Percentiles rank a stretch among this genome's conserved stretches.
Conservation (phyloP, 2,888 invertebrate species). For the Synergus umbraculus region DNA sequence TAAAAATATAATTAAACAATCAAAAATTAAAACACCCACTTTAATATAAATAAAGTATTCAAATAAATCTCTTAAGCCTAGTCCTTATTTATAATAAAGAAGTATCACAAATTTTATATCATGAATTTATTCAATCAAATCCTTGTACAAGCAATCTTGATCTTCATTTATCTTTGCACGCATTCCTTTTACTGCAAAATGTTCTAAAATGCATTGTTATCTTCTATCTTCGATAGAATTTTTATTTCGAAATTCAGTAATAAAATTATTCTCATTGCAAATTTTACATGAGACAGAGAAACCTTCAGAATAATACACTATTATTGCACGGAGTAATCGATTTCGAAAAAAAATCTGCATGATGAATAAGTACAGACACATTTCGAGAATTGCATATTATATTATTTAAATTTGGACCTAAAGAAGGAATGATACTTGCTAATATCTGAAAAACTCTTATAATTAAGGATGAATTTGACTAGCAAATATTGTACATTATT, state of each 20-base stretch:
- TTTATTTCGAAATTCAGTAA: not conserved
- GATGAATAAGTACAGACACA: not conserved
- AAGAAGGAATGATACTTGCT: not conserved
- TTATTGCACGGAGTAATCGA: not conserved
- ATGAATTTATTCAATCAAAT: slow-evolving; percentile 70
- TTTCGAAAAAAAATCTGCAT: not conserved
- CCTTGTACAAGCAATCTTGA: slow-evolving; percentile 67
- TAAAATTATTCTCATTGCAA: not conserved
- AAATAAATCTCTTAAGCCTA: not conserved
- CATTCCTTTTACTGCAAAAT: not conserved
- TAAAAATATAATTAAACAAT: not conserved
- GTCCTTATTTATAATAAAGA: slow-evolving; percentile 57
- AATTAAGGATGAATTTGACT: not conserved
- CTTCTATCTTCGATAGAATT: not conserved
- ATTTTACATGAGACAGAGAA: not conserved
- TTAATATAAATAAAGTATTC: not conserved
- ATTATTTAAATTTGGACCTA: not conserved
- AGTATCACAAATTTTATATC: slow-evolving; percentile 60
- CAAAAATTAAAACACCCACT: not conserved
- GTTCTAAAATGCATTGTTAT: not conserved
- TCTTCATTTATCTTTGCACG: not conserved
- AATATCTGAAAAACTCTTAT: not conserved
- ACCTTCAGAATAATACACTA: not conserved
- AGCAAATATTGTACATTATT: not conserved
- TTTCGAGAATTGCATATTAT: not conserved